A percentile compares a stretch with the other conserved stretches of the same genome.
Evolutionary conservation across 2,113 vertebrate species (phyloP).

Genomic region (Tachysurus vachellii): DNA sequence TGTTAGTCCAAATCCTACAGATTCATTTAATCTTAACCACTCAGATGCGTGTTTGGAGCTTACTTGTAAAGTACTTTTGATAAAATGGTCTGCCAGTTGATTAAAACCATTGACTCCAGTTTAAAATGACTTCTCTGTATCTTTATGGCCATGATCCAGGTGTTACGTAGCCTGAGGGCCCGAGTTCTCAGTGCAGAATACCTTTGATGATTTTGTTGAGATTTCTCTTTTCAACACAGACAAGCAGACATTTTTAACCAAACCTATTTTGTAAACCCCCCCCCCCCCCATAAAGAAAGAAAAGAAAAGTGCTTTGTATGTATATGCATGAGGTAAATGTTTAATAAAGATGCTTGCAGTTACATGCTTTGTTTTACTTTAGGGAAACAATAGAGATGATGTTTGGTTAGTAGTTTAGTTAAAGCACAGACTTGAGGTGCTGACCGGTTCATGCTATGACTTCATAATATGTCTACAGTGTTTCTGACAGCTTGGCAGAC

Average conservation of each 20-base stretch:
- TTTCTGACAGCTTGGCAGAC: not conserved
- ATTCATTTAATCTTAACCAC: not conserved
- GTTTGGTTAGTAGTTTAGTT: not conserved
- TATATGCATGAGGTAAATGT: not conserved
- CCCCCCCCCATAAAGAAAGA: not conserved
- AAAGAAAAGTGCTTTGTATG: not conserved
- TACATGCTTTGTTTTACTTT: slow-evolving; percentile 11
- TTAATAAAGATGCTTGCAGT: slow-evolving; percentile 19
- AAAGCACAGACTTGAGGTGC: not conserved
- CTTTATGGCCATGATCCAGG: slow-evolving; percentile 39
- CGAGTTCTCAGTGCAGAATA: not conserved
- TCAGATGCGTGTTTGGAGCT: not conserved
- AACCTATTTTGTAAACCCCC: not conserved
- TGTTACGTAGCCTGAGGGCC: slow-evolving; percentile 33
- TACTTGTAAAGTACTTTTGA: not conserved
- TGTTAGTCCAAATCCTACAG: not conserved
- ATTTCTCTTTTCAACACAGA: slow-evolving; percentile 23
- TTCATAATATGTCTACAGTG: not conserved
- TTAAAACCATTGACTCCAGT: not conserved
- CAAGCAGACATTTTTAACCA: not conserved
- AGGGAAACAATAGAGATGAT: not conserved
- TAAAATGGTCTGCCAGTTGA: not conserved
- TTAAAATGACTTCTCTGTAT: not conserved
- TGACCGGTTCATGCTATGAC: not conserved
- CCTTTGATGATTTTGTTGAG: not conserved